Base-by-base conservation (phyloP, 2,113 vertebrate genomes). In the Marcusenius ussheri region DNA sequence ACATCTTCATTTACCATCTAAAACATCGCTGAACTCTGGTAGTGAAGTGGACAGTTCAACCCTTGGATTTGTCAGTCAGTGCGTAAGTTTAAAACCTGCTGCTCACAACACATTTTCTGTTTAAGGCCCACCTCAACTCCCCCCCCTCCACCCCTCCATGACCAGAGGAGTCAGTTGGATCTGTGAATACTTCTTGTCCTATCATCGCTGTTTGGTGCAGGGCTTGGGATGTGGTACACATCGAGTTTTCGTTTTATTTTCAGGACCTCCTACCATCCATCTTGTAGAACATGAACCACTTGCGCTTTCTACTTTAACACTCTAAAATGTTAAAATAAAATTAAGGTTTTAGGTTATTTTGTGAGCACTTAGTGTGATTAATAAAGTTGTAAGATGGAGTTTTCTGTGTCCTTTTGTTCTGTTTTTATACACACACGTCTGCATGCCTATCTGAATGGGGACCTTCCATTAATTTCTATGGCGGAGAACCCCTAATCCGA, bases 281-380 rank as follows among this genome's bases (percentile, higher is more conserved):
- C 93, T 93, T 94, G 91, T 95, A 95, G 94, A 93, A 94, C 94
- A 94, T 94, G 93, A 94, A 93, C 91, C 90, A 80, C 91, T 92
- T 94, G 92, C 93, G 93, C 93, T 95, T 96, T 96, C 92, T 95
- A 95, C 93, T 95, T 94, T 70, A 90, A 94, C 92, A 94, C 93
- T 95, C 93, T 92, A 94, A 91, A 91, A 93, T 93, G 93, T 94
- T 93, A 93, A 93, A 92, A 92, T 93, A 94, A 94, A 90, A 93
- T 93, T 91, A 93, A 93, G 92, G 91, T 93, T 91, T 93, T 89
- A 92, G 93, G 94, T 95, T 95, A 95, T 94, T 95, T 94, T 95
- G 95, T 95, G 94, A 96, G 95, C 95, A 96, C 96, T 96, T 96
- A 95, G 95, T 95, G 95, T 96, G 94, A 95, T 95, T 93, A 96